These are phyloP conservation scores for Mystacornis crossleyi DNA, from an alignment of 2,113 vertebrate genomes.

Conservation along the genomic window DNA sequence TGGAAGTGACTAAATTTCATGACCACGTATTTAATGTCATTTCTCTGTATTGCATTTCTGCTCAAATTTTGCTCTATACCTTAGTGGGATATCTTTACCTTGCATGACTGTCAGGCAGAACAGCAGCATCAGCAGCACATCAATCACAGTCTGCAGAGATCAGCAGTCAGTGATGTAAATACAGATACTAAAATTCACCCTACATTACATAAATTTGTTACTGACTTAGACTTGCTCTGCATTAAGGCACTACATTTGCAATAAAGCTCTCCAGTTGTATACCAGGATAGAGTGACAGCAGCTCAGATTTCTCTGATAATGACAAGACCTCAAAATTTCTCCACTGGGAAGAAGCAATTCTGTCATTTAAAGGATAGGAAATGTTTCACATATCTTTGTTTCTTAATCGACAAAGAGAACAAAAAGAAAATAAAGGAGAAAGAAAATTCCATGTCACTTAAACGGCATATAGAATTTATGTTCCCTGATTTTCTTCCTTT, in stretches of 20 bases:
- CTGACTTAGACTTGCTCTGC: not conserved
- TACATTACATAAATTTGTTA: not conserved
- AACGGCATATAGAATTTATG: not conserved
- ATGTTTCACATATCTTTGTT: not conserved
- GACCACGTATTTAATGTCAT: not conserved
- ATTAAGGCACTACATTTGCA: not conserved
- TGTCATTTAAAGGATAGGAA: not conserved
- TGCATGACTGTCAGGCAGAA: not conserved
- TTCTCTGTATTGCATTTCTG: not conserved
- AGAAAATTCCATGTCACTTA: not conserved
- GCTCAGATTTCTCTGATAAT: not conserved
- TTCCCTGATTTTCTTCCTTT: not conserved
- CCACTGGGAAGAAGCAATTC: not conserved
- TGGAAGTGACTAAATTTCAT: not conserved
- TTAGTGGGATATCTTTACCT: not conserved
- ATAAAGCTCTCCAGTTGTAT: not conserved
- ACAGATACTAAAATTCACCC: not conserved
- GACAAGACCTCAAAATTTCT: not conserved
- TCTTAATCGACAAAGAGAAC: not conserved
- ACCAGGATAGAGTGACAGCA: not conserved
- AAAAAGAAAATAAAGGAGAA: not conserved
- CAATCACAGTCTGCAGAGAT: constrained; percentile 14
- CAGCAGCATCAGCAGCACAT: constrained; percentile 32
- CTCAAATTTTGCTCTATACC: not conserved
- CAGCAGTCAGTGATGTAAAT: not conserved